Evolutionary conservation across 2,113 vertebrate species (phyloP), one percentile per base, ranked within the genome.

Genomic region (Paradoxurus hermaphroditus): DNA sequence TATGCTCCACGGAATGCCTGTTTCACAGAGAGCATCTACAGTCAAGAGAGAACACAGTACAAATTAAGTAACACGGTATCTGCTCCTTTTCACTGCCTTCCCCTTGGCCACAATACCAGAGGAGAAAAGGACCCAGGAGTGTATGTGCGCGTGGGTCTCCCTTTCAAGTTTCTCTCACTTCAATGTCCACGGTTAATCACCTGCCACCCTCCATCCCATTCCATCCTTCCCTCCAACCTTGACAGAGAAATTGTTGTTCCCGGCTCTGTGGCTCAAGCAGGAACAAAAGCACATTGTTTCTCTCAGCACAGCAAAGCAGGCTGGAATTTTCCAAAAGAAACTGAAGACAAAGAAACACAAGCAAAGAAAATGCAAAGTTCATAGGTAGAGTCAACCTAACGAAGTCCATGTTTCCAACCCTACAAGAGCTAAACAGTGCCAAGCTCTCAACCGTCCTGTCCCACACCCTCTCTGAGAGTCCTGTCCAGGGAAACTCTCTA

Each of bases 301-400:
- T 72, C 39, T 92, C 46, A 19, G 72, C 53, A 86, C 31, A 84
- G 97, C n/a, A 91, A 90, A 93, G 62, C 86, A 91, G 83, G 16
- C 79, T 97, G 97, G 97, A 97, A 93, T 93, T 97, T 97, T 97
- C 96, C 95, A 41, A 51, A 96, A 91, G 41, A 96, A 59, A 53
- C 82, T 21, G 34, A 94, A 93, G 78, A 86, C 78, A 92, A 95
- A 83, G 72, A 41, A 7, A 62, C 21, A 4, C 4, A 11, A 84
- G 53, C 46, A 95, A 78, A 87, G 70, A 82, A 92, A 95, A 91
- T 34, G 53, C 8, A 25, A 73, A 46, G 34, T 75, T 31, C 13
- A 0, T 59, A 59, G 70, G 7, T n/a, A 31, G 3, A 16, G 65
- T 6, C 23, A 81, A 39, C 39, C 29, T 19, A 63, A 91, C 27